Percentiles rank a stretch among this genome's conserved stretches.
Evolutionary conservation across 2,113 vertebrate species (phyloP).

Genomic region (Corvus cornix): DNA sequence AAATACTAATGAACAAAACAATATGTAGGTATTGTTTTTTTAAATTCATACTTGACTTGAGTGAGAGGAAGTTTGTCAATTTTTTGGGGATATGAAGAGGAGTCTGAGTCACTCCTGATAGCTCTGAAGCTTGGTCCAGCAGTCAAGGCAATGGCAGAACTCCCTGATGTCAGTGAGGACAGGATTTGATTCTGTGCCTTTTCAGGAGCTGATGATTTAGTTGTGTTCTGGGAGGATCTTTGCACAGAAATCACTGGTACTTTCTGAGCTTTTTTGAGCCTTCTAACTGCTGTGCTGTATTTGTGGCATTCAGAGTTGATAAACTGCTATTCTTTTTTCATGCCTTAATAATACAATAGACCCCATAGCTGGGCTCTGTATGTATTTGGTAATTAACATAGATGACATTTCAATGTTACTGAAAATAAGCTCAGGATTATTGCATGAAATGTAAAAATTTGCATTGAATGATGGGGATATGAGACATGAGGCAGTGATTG

Average conservation of each 20-base stretch:
- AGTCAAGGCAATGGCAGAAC: constrained; percentile 49
- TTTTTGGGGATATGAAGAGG: constrained; percentile 61
- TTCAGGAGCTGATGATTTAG: constrained; percentile 44
- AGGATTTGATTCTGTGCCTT: constrained; percentile 33
- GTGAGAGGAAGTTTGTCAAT: constrained; percentile 31
- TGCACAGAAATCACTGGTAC: constrained; percentile 55
- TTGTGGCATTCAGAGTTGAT: constrained; percentile 63
- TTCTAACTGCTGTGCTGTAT: constrained; percentile 58
- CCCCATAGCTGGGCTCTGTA: constrained; percentile 45
- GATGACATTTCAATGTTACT: constrained; percentile 66
- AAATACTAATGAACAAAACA: constrained; percentile 32
- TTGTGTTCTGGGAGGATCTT: constrained; percentile 37
- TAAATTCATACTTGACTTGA: constrained; percentile 60
- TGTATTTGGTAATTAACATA: constrained; percentile 64
- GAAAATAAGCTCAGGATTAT: constrained; percentile 69
- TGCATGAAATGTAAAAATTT: constrained; percentile 67
- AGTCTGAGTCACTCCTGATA: constrained; percentile 36
- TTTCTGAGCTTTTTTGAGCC: constrained; percentile 64
- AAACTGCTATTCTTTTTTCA: constrained; percentile 65
- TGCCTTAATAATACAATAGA: constrained; percentile 66
- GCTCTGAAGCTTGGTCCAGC: constrained; percentile 61
- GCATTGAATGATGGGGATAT: constrained; percentile 65
- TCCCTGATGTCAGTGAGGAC: constrained; percentile 40
- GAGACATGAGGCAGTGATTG: constrained; percentile 57
- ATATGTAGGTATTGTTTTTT: constrained; percentile 47